Percentiles rank a stretch among this genome's conserved stretches.
Conservation (phyloP, 2,797 vertebrate genomes). For the Anguilla anguilla region DNA sequence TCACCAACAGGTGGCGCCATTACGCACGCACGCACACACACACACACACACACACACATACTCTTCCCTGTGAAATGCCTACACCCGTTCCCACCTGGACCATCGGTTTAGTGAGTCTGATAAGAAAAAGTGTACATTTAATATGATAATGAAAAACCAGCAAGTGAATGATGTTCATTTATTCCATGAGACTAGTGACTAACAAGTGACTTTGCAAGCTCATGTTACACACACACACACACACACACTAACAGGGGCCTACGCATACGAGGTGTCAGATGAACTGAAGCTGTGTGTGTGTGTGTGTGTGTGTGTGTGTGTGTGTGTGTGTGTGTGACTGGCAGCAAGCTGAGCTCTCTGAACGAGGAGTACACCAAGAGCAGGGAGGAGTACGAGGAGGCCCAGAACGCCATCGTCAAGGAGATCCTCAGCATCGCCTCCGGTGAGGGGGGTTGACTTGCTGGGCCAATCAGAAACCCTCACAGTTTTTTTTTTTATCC, state of each 20-base stretch:
- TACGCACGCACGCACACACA: neutral
- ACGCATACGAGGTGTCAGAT: neutral
- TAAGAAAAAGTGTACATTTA: too few species aligned
- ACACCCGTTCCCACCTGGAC: too few species aligned
- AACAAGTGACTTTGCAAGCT: too few species aligned
- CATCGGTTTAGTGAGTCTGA: too few species aligned
- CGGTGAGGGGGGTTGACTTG: constrained; percentile 69
- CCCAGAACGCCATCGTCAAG: constrained; percentile 94
- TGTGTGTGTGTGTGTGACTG: constrained; percentile 46
- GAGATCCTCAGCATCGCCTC: constrained; percentile 97
- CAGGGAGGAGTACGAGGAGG: constrained; percentile 92
- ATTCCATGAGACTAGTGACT: too few species aligned
- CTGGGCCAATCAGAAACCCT: neutral
- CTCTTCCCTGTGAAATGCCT: too few species aligned
- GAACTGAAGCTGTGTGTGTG: neutral
- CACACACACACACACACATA: neutral
- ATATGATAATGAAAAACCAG: too few species aligned
- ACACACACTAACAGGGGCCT: neutral
- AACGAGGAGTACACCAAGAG: constrained; percentile 90
- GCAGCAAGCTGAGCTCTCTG: constrained; percentile 86
- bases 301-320: neutral
- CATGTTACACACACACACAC: neutral
- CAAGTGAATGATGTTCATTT: too few species aligned
- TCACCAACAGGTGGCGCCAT: constrained; percentile 84
- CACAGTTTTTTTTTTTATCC: neutral